phyloP scores from a whole-genome alignment of 2,797 vertebrate genomes.

The Florisuga fusca region DNA sequence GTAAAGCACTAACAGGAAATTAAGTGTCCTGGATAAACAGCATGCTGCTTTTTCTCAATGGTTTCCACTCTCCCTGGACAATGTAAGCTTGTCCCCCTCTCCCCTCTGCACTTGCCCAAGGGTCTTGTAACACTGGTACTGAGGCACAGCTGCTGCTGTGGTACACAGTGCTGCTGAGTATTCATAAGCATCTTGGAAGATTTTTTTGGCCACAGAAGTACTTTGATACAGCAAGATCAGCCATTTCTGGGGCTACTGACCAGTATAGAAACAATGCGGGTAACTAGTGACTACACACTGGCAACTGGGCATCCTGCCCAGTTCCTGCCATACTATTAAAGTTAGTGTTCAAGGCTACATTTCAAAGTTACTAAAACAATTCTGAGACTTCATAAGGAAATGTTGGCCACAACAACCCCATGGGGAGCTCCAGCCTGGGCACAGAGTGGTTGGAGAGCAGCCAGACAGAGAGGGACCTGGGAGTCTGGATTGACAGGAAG shows the following conservation, averaged over 20 bases:
- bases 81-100: not conserved
- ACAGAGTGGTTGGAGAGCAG: no score
- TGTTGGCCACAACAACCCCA: no score
- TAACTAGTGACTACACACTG: not conserved
- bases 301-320: not conserved
- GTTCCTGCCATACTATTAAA: not conserved
- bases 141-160: not conserved
- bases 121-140: not conserved
- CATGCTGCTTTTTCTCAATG: accelerated
- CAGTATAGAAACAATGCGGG: not conserved
- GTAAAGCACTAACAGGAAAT: not conserved
- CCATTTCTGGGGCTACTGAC: not conserved
- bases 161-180: not conserved
- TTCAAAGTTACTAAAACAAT: not conserved
- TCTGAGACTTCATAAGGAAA: not conserved
- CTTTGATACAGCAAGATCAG: not conserved
- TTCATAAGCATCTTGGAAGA: not conserved
- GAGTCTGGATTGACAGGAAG: no score
- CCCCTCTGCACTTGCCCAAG: not conserved
- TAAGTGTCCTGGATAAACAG: not conserved
- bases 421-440: no score
- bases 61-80: not conserved
- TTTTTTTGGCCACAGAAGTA: not conserved
- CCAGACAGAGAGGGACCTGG: no score
- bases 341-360: not conserved